A percentile compares a stretch with the other conserved stretches of the same genome.
Conservation (phyloP, 1,140 invertebrate genomes). For the Brachystomella parvula region DNA sequence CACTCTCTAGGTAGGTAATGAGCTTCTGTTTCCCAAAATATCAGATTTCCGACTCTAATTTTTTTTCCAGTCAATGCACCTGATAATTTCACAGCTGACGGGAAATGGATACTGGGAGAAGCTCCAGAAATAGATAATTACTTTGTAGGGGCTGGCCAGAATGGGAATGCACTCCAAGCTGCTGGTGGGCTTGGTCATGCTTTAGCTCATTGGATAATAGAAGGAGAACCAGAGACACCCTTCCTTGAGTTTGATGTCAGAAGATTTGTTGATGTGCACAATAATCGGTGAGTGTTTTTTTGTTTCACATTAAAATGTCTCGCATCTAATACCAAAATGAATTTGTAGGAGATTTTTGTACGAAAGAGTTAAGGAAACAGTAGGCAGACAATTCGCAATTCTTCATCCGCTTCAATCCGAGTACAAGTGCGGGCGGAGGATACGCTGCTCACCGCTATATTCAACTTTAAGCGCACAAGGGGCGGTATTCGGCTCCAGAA, state of each 20-base stretch:
- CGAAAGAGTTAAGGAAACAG: slow-evolving; percentile 87
- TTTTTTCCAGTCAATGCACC: slow-evolving; percentile 31
- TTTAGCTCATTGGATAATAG: slow-evolving; percentile 73
- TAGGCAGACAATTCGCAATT: slow-evolving; percentile 76
- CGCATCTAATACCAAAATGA: neutral
- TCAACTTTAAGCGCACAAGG: slow-evolving; percentile 81
- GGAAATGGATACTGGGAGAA: slow-evolving; percentile 86
- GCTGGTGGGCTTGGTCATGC: slow-evolving; percentile 67
- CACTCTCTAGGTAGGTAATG: neutral
- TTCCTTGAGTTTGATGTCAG: slow-evolving; percentile 86
- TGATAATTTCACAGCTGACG: slow-evolving; percentile 52
- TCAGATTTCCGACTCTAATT: neutral
- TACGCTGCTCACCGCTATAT: slow-evolving; percentile 93
- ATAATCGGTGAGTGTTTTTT: slow-evolving; percentile 54
- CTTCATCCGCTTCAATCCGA: slow-evolving; percentile 70
- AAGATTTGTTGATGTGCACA: slow-evolving; percentile 88
- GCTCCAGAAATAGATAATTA: slow-evolving; percentile 90
- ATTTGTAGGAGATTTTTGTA: slow-evolving; percentile 68
- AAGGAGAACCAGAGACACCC: slow-evolving; percentile 67
- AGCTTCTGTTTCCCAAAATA: neutral
- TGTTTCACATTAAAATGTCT: neutral
- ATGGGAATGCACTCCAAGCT: slow-evolving; percentile 56
- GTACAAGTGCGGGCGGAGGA: slow-evolving; percentile 78
- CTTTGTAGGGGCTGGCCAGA: slow-evolving; percentile 76
- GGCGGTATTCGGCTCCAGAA: slow-evolving; percentile 94